Conservation (phyloP, 2,888 invertebrate species). For the Thereva unica region DNA sequence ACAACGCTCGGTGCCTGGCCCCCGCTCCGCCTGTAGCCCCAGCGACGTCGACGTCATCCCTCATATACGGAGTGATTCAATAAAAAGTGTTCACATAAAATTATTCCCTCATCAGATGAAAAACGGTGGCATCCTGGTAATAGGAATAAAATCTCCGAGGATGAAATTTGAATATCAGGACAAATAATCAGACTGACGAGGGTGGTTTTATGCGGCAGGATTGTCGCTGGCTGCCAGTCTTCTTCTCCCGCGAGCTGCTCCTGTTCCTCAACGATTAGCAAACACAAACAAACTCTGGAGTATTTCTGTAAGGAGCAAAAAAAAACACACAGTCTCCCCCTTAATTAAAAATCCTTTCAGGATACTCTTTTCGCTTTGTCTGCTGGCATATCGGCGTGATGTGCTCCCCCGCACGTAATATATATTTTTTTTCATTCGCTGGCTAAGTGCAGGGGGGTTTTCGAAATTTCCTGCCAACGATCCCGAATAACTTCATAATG, state of each 20-base stretch:
- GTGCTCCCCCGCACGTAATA: constrained; percentile 24
- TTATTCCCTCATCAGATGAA: constrained; percentile 27
- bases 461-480: constrained; percentile 28
- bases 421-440: constrained; percentile 17
- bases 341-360: constrained; percentile 36
- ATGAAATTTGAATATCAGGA: constrained; percentile 41
- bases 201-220: constrained; percentile 22
- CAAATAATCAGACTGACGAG: constrained; percentile 38
- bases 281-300: constrained; percentile 21
- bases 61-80: constrained; percentile 7
- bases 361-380: constrained; percentile 28
- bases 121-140: constrained; percentile 13
- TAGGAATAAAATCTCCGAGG: constrained; percentile 39
- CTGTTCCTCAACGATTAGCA: constrained; percentile 26
- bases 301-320: constrained; percentile 8
- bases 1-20: constrained; percentile 27
- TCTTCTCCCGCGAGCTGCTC: not conserved
- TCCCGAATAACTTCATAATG: constrained; percentile 31
- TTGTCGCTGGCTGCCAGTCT: not conserved
- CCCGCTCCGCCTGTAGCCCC: not conserved
- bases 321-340: constrained; percentile 15
- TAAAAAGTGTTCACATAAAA: constrained; percentile 26
- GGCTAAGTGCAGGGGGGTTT: constrained; percentile 15
- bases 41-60: no score
- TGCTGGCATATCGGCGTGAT: constrained; percentile 14